These are phyloP conservation scores for Pagrus major DNA, from an alignment of 2,113 vertebrate species.

Conservation along the genomic window DNA sequence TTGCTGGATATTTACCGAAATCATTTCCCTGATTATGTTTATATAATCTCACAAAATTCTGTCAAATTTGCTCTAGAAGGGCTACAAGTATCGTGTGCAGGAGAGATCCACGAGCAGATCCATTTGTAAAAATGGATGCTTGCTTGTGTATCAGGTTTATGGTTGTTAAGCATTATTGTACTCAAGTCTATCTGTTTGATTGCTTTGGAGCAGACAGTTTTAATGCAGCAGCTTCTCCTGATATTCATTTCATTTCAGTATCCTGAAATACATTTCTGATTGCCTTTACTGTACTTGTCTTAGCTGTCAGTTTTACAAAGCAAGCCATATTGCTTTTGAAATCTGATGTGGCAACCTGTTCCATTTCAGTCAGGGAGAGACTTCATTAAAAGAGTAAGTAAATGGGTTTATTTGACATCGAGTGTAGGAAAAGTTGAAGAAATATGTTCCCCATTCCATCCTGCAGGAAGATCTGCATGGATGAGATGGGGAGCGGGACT, in stretches of 20 bases:
- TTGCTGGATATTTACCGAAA: too few species aligned
- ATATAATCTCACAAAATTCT: too few species aligned
- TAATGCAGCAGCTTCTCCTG: not conserved
- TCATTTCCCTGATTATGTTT: too few species aligned
- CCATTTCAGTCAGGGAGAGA: not conserved
- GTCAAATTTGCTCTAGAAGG: too few species aligned
- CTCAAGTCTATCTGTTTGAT: not conserved
- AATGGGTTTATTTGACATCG: not conserved
- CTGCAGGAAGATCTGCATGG: not conserved
- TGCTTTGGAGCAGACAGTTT: not conserved
- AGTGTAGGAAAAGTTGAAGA: not conserved
- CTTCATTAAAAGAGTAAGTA: not conserved
- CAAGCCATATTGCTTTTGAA: not conserved
- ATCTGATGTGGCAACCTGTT: not conserved
- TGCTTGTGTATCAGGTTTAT: not conserved
- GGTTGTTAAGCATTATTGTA: not conserved
- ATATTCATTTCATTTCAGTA: not conserved
- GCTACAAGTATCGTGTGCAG: too few species aligned
- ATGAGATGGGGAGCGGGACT: not conserved
- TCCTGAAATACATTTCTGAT: not conserved
- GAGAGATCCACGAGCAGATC: not conserved
- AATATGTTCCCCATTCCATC: not conserved
- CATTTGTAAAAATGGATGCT: not conserved
- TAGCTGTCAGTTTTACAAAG: not conserved
- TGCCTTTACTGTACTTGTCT: not conserved